A percentile compares a stretch with the other conserved stretches of the same genome.
Evolutionary conservation across 1,140 invertebrate genomes (phyloP).

Genomic region (Chironomus striatipennis): DNA sequence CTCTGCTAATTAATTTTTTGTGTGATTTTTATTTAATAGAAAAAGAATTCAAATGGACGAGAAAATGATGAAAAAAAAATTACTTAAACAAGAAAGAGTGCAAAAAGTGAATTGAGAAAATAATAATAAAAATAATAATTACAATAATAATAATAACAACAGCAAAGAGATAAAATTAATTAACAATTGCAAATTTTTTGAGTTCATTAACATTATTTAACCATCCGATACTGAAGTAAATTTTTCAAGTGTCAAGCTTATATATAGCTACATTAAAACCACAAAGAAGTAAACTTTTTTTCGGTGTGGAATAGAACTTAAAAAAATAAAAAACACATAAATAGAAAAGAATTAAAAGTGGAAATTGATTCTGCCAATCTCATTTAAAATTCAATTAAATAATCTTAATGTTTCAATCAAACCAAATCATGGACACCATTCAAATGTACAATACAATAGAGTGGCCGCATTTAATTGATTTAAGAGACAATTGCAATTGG

Average conservation of each 20-base stretch:
- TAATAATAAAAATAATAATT: too few relatives aligned
- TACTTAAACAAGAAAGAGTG: neutral
- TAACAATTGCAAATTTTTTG: conserved; percentile 1
- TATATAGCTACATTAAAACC: too few relatives aligned
- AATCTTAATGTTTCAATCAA: neutral
- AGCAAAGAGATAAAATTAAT: conserved; percentile 2
- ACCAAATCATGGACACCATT: conserved; percentile 16
- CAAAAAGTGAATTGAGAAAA: neutral
- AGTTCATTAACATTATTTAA: conserved; percentile 15
- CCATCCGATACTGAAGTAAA: neutral
- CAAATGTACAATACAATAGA: neutral
- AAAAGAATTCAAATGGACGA: conserved; percentile 7
- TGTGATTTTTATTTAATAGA: neutral
- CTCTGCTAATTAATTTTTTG: conserved; percentile 1
- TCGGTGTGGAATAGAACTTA: too few relatives aligned
- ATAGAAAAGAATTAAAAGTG: too few relatives aligned
- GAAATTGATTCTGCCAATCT: too few relatives aligned
- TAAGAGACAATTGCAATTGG: neutral
- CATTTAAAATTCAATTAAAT: too few relatives aligned
- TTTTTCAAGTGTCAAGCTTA: too few relatives aligned
- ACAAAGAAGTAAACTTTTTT: too few relatives aligned
- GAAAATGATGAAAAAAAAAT: conserved; percentile 2
- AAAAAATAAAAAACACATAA: too few relatives aligned
- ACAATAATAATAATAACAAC: neutral
- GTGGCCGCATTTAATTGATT: neutral